Base-by-base conservation (phyloP, 2,113 vertebrate genomes). In the Notothenia rossii region DNA sequence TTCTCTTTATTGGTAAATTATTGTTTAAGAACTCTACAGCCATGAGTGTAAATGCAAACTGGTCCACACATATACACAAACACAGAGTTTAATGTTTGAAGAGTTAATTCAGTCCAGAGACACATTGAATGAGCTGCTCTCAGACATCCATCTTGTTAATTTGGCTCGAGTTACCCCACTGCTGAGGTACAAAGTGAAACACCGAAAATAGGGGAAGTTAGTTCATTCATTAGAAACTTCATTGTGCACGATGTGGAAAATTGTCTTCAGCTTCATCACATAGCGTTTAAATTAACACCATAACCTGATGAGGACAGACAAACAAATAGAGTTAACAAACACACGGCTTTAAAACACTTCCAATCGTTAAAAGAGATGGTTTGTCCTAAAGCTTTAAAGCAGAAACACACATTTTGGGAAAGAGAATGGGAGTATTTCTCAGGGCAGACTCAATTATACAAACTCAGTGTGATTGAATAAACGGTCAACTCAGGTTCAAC, bases 81-180 rank as follows among this genome's bases (percentile, higher is more conserved):
- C 48, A 80, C 60, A 72, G 12, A 43, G 48, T 4, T 61, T 13
- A 61, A 61, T 20, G 53, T 54, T 45, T 46, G 17, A 55, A 29
- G 75, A 78, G 69, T 78, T 78, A 75, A 68, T 55, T 20, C 15
- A 56, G 62, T 68, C 54, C 13, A 49, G 40, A 73, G 20, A 63
- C 63, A 58, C 46, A 59, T 33, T 15, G 51, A 68, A 64, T 29
- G 43, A 77, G 69, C 43, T 12, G 25, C 10, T 18, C 62, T 20
- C 36, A 62, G 25, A 48, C 63, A 78, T 63, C 22, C 55, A 83
- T 78, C 45, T n/a, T 13, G 56, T 56, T 73, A 43, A 61, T 83
- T 56, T 62, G 18, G 10, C 1, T 50, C 56, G 61, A 25, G 55
- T 83, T 74, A 50, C 36, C 48, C 14, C 40, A 55, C 40, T n/a